Base-by-base conservation (phyloP, 2,797 vertebrate species). In the Pipistrellus kuhlii region DNA sequence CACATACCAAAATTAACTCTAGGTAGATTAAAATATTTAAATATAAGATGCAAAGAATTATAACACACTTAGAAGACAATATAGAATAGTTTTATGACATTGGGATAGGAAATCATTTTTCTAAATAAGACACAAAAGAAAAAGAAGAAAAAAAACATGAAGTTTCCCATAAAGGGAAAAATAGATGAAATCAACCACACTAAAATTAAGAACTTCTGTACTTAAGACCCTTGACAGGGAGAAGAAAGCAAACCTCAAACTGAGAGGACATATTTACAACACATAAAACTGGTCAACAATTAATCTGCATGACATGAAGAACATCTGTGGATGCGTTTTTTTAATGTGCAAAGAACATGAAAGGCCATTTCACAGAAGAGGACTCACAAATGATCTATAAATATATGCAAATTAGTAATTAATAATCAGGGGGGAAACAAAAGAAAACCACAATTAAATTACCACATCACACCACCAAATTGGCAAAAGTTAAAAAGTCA, bases 151-250 rank as follows among this genome's bases (percentile, higher is more conserved):
- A 48, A 80, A 72, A 83, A 11, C 48, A 62, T 41, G 78, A 55
- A 77, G 25, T n/a, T 76, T 64, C 44, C 41, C 41, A 35, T 57
- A 53, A 66, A 88, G 23, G 64, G 15, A 83, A 86, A 59, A 15
- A 76, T 48, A 38, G n/a, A 68, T 88, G 62, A 94, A 78, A 44
- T 59, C 82, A 69, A 66, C 6, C 35, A 27, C 3, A 72, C 53
- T 55, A 85, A 86, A 85, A 71, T 85, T 38, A 94, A 86, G 85
- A 91, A 35, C 21, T 89, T 90, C 76, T 86, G 57, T 88, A 62
- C 64, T 76, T 88, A 66, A 77, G 32, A 90, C 53, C 15, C 62
- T 77, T 90, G 73, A 75, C 66, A 94, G 53, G 71, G 44, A 91
- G 18, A 69, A 83, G 76, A 94, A 93, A 85, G 64, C 69, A 51